Base-by-base conservation (phyloP, 1,140 invertebrate genomes). In the Ladona fulva region DNA sequence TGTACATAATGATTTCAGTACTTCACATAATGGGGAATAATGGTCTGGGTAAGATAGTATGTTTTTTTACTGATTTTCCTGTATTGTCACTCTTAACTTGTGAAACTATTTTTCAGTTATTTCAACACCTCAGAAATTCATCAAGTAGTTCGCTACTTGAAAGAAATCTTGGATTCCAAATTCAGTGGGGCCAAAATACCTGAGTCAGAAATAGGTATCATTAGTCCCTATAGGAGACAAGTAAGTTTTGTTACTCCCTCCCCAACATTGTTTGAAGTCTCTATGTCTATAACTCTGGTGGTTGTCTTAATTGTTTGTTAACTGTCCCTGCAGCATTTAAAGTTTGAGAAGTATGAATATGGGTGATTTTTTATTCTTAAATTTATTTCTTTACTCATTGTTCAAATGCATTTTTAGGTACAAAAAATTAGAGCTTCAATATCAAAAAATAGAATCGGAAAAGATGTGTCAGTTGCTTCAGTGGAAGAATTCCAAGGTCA, bases 401-500 rank as follows among this genome's bases (percentile, higher is more conserved):
- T 16, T 66, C 52, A 6, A 19, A 22, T 66, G 52, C 14, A 19
- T 66, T 16, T 6, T 6, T 12, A 66, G 52, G 52, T 66, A 22
- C 16, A 66, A 66, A 66, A 66, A 22, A 66, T 66, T 3, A 66
- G 52, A 22, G 52, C 52, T 19, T 66, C 52, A 16, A 16, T 66
- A 6, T 1, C 16, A 6, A 3, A 12, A 22, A 66, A 66, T 66
- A 66, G n/a, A 16, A 66, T 66, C 14, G 52, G 52, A 66, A 66
- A 81, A 0, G 83, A 84, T 22, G 85, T 91, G 5, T 89, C 92
- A 83, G 91, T 98, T 66, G 96, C 95, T 0, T 94, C 94, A 10
- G 95, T 97, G 0, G 97, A 99, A 88, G 96, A 98, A 83, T 98
- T 98, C 84, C 97, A 99, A 86, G 97, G 96, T 8, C 92, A 97